Conservation (phyloP, 1,140 invertebrate genomes). For the Hyles vespertilio region DNA sequence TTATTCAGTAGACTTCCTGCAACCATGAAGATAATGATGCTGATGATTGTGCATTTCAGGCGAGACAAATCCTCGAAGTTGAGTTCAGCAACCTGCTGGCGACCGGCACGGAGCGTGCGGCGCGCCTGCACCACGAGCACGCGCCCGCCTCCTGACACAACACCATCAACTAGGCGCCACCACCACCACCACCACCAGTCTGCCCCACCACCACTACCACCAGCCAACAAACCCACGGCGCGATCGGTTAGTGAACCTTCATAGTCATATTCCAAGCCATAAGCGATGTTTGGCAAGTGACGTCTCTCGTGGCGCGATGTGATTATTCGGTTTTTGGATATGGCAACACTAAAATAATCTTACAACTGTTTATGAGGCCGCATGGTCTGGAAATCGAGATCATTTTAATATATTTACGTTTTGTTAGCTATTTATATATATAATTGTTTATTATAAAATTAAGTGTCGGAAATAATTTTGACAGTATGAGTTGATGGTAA, state of each 20-base stretch:
- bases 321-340: background rate
- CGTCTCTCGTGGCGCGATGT: no score
- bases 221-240: background rate
- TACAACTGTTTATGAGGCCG: no score
- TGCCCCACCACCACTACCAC: background rate
- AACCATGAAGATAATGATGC: background rate
- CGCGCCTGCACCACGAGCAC: conserved; percentile 74
- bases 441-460: conserved; percentile 1
- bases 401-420: no score
- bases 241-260: no score
- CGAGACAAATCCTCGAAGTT: conserved; percentile 90
- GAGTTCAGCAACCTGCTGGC: conserved; percentile 93
- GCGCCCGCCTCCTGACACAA: conserved; percentile 61
- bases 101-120: conserved; percentile 88
- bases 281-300: no score
- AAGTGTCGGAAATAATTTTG: no score
- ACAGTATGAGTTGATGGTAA: no score
- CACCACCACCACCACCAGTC: background rate
- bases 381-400: no score
- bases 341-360: background rate
- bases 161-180: conserved; percentile 46
- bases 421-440: background rate
- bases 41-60: conserved; percentile 72
- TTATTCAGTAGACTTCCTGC: no score
- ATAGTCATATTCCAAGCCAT: no score